Conservation (phyloP, 2,797 vertebrate species). For the Pseudochirops cupreus region DNA sequence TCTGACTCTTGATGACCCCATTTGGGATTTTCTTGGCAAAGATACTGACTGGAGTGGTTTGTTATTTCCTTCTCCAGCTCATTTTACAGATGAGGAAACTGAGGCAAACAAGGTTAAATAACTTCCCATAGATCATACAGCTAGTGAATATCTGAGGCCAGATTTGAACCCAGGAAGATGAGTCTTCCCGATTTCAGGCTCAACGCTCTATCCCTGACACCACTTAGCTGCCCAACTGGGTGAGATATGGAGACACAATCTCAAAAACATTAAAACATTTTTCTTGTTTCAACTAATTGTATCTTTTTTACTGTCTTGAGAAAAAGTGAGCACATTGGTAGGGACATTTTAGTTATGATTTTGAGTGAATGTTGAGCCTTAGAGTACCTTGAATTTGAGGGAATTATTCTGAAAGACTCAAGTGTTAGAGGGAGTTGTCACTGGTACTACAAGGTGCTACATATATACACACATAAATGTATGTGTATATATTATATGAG, state of each 20-base stretch:
- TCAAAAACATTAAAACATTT: background rate
- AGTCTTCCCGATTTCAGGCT: background rate
- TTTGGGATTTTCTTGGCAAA: background rate
- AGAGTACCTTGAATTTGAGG: background rate
- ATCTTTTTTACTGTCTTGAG: background rate
- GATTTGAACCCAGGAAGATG: background rate
- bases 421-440: background rate
- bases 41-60: background rate
- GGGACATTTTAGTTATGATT: background rate
- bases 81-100: background rate
- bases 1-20: background rate
- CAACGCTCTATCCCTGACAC: background rate
- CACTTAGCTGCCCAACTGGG: no score
- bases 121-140: background rate
- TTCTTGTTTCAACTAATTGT: background rate
- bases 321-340: background rate
- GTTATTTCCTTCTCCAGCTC: background rate
- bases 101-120: background rate
- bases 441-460: background rate
- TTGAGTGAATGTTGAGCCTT: background rate
- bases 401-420: background rate
- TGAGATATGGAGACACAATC: background rate
- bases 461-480: background rate
- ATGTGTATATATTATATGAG: background rate
- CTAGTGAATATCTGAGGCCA: background rate